Conservation (phyloP, 2,797 vertebrate species). For the Coccyzus lansbergi region DNA sequence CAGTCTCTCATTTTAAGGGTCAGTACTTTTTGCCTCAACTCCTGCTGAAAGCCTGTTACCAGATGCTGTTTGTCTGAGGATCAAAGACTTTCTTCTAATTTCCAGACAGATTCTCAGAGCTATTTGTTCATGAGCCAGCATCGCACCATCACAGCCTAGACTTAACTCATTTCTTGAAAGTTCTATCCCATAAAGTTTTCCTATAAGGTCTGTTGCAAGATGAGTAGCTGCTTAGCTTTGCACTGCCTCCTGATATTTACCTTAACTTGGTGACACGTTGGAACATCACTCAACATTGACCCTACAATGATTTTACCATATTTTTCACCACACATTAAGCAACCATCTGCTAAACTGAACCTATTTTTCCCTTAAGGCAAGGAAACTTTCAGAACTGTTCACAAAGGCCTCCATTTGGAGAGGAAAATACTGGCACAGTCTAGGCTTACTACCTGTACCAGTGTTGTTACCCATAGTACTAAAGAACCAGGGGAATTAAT, state of each 20-base stretch:
- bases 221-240: neutral
- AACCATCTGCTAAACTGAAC: neutral
- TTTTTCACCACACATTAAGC: neutral
- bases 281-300: neutral
- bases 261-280: neutral
- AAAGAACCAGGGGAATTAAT: neutral
- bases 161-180: neutral
- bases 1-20: neutral
- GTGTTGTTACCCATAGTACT: neutral
- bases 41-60: neutral
- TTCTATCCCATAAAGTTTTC: neutral
- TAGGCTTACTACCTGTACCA: neutral
- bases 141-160: neutral
- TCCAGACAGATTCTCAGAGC: neutral
- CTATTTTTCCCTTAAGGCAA: neutral
- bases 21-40: neutral
- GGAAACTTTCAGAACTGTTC: neutral
- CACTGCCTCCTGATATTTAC: neutral
- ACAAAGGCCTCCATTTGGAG: neutral
- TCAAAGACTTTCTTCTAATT: neutral
- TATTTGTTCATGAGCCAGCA: neutral
- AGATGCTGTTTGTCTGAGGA: neutral
- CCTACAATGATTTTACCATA: neutral
- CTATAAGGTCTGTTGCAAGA: neutral
- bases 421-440: neutral